Percentiles rank a stretch among this genome's conserved stretches.
Conservation (phyloP, 2,888 invertebrate genomes). For the Campoplex nolae region DNA sequence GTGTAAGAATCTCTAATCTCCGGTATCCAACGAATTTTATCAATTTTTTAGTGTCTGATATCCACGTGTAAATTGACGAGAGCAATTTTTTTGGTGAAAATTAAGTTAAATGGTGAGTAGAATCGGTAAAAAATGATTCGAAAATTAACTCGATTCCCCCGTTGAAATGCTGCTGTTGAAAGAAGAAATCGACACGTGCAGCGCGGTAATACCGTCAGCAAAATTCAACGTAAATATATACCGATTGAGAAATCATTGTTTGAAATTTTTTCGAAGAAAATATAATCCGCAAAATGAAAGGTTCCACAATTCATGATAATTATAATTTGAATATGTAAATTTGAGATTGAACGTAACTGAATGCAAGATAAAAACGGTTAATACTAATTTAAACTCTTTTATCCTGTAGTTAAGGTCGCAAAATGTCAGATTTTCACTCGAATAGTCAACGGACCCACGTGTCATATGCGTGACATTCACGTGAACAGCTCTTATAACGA, state of each 20-base stretch:
- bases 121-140: background rate
- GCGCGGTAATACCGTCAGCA: background rate
- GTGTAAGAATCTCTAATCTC: background rate
- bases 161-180: background rate
- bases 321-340: background rate
- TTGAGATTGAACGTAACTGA: background rate
- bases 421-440: slow-evolving; percentile 54
- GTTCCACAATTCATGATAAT: background rate
- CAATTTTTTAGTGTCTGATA: background rate
- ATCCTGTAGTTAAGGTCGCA: slow-evolving; percentile 20
- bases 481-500: slow-evolving; percentile 32
- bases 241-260: background rate
- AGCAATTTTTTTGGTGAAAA: background rate
- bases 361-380: slow-evolving; percentile 4
- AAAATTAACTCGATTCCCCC: background rate
- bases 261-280: background rate
- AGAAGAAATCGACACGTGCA: background rate
- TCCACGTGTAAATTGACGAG: background rate
- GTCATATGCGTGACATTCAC: slow-evolving; percentile 53
- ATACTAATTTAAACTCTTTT: slow-evolving; percentile 3
- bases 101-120: background rate
- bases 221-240: background rate
- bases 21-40: background rate
- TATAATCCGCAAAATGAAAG: background rate
- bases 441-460: slow-evolving; percentile 47